Percentiles rank a stretch among this genome's conserved stretches.
phyloP scores from a whole-genome alignment of 2,113 vertebrate genomes.

The Gymnorhina tibicen region DNA sequence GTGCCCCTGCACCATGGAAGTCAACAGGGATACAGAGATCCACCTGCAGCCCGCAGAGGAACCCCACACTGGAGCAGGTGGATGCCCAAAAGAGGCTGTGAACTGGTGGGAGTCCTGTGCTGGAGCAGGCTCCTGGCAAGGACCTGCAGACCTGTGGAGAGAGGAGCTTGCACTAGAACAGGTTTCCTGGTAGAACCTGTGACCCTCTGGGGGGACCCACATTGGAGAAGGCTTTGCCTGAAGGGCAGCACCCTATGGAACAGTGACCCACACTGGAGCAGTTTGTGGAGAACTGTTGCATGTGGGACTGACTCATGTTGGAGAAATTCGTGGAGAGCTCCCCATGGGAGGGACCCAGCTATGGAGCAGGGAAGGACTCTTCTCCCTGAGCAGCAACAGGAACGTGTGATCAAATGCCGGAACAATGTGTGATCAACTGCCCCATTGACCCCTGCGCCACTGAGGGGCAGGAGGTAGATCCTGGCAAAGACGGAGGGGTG shows the following conservation, averaged over 20 bases:
- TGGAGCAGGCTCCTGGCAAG: neutral
- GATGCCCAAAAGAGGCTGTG: neutral
- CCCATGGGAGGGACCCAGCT: neutral
- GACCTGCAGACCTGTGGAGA: neutral
- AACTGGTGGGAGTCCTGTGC: neutral
- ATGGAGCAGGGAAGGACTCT: neutral
- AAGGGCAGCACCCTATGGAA: neutral
- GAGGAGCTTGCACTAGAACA: neutral
- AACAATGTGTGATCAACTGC: neutral
- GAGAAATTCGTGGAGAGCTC: neutral
- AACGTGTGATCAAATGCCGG: neutral
- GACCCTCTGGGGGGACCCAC: too few relatives aligned
- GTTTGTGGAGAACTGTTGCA: neutral
- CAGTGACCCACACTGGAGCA: neutral
- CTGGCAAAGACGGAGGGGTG: neutral
- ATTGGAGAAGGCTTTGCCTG: neutral
- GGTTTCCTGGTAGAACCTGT: neutral
- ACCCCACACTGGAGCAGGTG: neutral
- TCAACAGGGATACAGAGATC: neutral
- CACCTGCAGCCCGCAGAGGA: neutral
- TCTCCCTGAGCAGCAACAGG: neutral
- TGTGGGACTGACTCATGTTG: accelerated
- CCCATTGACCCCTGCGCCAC: too few relatives aligned
- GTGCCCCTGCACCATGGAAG: neutral
- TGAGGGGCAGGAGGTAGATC: neutral